phyloP scores from a whole-genome alignment of 2,797 vertebrate species.

The Schizothorax lantsangensis region DNA sequence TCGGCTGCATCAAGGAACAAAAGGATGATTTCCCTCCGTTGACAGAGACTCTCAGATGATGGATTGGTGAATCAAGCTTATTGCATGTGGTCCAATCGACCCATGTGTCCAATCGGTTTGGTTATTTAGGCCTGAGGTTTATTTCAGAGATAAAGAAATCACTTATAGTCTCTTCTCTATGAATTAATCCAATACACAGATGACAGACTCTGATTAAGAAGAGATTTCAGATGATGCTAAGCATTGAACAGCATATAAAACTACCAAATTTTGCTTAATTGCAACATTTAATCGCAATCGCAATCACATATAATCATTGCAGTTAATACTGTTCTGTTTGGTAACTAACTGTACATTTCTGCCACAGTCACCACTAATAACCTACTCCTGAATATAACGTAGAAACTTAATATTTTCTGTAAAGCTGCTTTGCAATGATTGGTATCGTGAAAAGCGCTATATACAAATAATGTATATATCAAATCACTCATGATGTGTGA shows the following conservation, averaged over 20 bases:
- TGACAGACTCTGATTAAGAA: background rate
- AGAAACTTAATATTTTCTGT: too few relatives aligned
- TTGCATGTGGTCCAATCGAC: background rate
- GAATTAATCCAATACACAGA: background rate
- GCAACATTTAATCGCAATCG: too few relatives aligned
- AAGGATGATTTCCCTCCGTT: constrained; percentile 67
- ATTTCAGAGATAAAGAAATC: background rate
- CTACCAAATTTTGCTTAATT: too few relatives aligned
- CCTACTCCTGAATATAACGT: too few relatives aligned
- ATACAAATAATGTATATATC: too few relatives aligned
- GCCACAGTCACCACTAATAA: too few relatives aligned
- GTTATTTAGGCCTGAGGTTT: background rate
- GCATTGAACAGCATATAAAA: too few relatives aligned
- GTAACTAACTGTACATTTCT: too few relatives aligned
- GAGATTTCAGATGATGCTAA: background rate
- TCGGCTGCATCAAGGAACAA: constrained; percentile 88
- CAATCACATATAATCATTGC: too few relatives aligned
- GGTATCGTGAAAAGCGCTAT: too few relatives aligned
- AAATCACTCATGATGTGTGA: background rate
- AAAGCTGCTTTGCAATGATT: too few relatives aligned
- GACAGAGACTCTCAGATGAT: constrained; percentile 48
- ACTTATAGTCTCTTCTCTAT: background rate
- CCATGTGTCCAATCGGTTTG: background rate
- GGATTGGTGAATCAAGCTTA: background rate
- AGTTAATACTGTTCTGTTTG: too few relatives aligned